Base-by-base conservation (phyloP, 2,888 invertebrate species). In the Heteromurus nitidus region DNA sequence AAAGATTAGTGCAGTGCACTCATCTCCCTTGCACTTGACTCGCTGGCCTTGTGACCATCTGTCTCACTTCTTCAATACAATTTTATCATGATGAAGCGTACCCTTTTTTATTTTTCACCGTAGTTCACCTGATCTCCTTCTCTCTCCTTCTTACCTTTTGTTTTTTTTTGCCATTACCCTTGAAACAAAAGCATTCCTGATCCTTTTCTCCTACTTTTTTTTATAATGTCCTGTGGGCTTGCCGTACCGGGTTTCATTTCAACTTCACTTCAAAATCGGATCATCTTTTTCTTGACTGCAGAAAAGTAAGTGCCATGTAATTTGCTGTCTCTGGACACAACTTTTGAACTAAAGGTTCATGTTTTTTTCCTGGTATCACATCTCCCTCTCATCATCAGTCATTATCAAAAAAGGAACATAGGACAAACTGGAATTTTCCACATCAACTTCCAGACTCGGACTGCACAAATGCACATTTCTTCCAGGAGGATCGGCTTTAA, bases 41-140 rank as follows among this genome's bases (percentile, higher is more conserved):
- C 28, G 1, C 22, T 70, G 67, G 75, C 67, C 75, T 67, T 75
- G 75, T 75, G 75, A 75, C 75, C 75, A 75, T 75, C 75, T 75
- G 75, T 75, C 75, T 73, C 31, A 60, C 30, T 73, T 62, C 50
- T 73, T 62, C n/a, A n/a, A n/a, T n/a, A n/a, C n/a, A n/a, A n/a
- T n/a, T n/a, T n/a, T n/a, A n/a, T 26, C 13, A 3, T 62, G 9
- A 28, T 31, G 3, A 65, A 65, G 24, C 26, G 18, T 22, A 26
- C 44, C 47, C n/a, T 67, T 44, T 22, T 47, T 5, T n/a, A n/a
- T 60, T 60, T n/a, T 24, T 55, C 28, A 13, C 24, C 24, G 30
- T 60, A 28, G 28, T 60, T 67, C 67, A 67, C 67, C 67, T 67
- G 68, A 31, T 53, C 65, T 18, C 26, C 18, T n/a, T n/a, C n/a